These are phyloP conservation scores for Agrochola litura DNA, from an alignment of 2,888 invertebrate genomes.

Conservation along the genomic window DNA sequence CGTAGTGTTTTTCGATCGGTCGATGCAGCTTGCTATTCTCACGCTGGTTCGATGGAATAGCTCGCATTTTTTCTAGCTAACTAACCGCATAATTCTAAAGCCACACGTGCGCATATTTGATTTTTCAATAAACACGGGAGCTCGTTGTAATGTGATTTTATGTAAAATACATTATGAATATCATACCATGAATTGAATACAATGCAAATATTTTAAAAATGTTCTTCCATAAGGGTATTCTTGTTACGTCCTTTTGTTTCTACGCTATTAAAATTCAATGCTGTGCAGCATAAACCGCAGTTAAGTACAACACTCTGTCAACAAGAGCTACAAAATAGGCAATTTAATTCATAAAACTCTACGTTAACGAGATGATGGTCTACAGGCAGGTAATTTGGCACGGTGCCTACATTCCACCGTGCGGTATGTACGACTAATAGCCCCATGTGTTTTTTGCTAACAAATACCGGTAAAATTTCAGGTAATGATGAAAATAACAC, in stretches of 20 bases:
- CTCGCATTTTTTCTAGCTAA: slow-evolving; percentile 73
- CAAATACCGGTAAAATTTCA: slow-evolving; percentile 76
- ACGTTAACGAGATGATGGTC: slow-evolving; percentile 76
- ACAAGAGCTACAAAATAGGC: slow-evolving; percentile 70
- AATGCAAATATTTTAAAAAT: slow-evolving; percentile 55
- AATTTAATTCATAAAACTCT: slow-evolving; percentile 78
- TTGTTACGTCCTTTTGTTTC: slow-evolving; percentile 42
- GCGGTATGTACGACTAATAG: slow-evolving; percentile 78
- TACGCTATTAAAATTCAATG: slow-evolving; percentile 49
- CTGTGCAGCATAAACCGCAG: slow-evolving; percentile 40
- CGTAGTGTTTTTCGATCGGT: slow-evolving; percentile 48
- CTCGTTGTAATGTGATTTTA: slow-evolving; percentile 70
- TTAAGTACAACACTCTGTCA: slow-evolving; percentile 50
- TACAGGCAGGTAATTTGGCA: slow-evolving; percentile 82
- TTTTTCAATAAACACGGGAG: slow-evolving; percentile 73
- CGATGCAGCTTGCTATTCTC: slow-evolving; percentile 63
- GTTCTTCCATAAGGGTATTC: slow-evolving; percentile 30
- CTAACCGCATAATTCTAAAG: slow-evolving; percentile 76
- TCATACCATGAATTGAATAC: slow-evolving; percentile 58
- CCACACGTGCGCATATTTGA: slow-evolving; percentile 70
- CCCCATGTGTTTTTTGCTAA: slow-evolving; percentile 77
- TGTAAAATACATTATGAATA: slow-evolving; percentile 63
- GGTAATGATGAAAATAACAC: slow-evolving; percentile 79
- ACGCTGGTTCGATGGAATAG: slow-evolving; percentile 64
- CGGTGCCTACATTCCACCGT: slow-evolving; percentile 82